Base-by-base conservation (phyloP, 2,797 vertebrate species). In the Coregonus suidteri region DNA sequence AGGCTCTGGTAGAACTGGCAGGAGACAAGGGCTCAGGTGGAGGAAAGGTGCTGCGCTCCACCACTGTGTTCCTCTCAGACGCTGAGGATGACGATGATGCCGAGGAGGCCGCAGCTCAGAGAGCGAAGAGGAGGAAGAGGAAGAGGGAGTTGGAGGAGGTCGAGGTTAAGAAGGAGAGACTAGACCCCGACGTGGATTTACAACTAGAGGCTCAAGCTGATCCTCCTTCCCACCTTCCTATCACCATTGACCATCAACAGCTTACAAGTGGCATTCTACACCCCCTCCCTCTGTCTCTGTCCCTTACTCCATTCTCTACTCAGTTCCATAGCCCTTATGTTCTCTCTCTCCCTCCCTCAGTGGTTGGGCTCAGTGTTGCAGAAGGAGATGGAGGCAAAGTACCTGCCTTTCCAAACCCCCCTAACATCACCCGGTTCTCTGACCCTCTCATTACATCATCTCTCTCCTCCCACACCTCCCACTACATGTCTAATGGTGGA, bases 21-120 rank as follows among this genome's bases (percentile, higher is more conserved):
- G 59, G 76, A 0, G 92, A 94, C 34, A 93, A 86, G 72, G 90
- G 87, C 34, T 80, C 85, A 1, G 81, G 84, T 52, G 94, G 94
- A 75, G 94, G 94, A 70, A 95, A 95, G 79, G 95, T 95, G 20
- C 84, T 95, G 53, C 93, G 93, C 56, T 95, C 95, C 71, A 94
- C 94, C 20, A 95, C 94, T 0, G 94, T 95, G 66, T 95, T 95
- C 75, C 91, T 95, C 16, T 95, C 95, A 0, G 95, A 95, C 64
- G 95, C 93, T 16, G 95, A 95, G 71, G 95, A 95, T 1, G 94
- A 94, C 66, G 92, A 94, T 4, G 94, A 95, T 53, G 93, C 94
- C 15, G 93, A 95, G n/a, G 94, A 94, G 11, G 78, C 79, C 0
- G 90, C 82, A 70, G 88, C 66, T 76, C 91, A 89, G 64, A 87